phyloP scores from a whole-genome alignment of 2,888 invertebrate genomes.

The Lycophotia porphyrea region DNA sequence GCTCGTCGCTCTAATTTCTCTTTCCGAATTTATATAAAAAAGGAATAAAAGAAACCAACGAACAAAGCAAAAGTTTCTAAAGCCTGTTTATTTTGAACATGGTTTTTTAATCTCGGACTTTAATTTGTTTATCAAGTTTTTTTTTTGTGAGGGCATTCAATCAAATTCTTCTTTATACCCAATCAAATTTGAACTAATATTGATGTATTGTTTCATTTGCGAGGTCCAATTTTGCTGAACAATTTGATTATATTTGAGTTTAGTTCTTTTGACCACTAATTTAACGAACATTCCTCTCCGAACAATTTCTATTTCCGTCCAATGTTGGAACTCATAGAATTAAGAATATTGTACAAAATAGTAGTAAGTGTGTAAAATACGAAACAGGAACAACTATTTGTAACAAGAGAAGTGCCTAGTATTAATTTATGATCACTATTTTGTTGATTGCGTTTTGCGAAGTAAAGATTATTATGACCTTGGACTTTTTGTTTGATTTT shows the following conservation, averaged over 20 bases:
- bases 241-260: slow-evolving; percentile 3
- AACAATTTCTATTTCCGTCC: slow-evolving; percentile 37
- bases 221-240: not conserved
- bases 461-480: slow-evolving; percentile 77
- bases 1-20: slow-evolving; percentile 63
- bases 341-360: slow-evolving; percentile 71
- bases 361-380: slow-evolving; percentile 65
- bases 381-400: slow-evolving; percentile 62
- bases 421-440: slow-evolving; percentile 78
- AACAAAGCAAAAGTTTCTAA: slow-evolving; percentile 1
- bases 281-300: slow-evolving; percentile 1
- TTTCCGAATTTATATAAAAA: slow-evolving; percentile 50
- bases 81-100: not conserved
- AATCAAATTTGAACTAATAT: slow-evolving; percentile 8
- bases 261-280: slow-evolving; percentile 14
- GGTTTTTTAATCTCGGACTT: not conserved
- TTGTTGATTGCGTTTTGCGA: slow-evolving; percentile 80
- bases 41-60: slow-evolving; percentile 17
- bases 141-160: not conserved
- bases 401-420: slow-evolving; percentile 69
- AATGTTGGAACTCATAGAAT: slow-evolving; percentile 49
- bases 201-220: slow-evolving; percentile 8
- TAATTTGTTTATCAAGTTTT: slow-evolving; percentile 5
- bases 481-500: slow-evolving; percentile 63
- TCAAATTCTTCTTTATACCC: not conserved